Evolutionary conservation across 2,888 invertebrate genomes (phyloP).

Genomic region (Dynastes grantii): DNA sequence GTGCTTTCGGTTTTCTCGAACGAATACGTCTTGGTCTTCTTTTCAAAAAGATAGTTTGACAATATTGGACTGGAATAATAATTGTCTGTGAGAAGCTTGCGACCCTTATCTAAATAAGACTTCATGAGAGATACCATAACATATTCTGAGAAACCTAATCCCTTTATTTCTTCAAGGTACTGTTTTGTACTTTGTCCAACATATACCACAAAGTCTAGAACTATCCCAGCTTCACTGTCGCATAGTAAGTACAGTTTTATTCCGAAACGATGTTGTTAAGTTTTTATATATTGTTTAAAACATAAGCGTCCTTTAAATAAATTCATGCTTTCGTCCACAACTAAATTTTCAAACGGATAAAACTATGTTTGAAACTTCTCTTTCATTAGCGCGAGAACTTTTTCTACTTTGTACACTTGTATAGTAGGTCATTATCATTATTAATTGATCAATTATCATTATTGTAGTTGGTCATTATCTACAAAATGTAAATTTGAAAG

Average conservation of each 20-base stretch:
- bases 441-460: too few relatives aligned
- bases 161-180: neutral
- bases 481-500: conserved; percentile 28
- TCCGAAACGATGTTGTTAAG: neutral
- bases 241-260: neutral
- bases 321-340: neutral
- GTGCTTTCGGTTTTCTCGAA: too few relatives aligned
- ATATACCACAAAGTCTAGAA: neutral
- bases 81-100: conserved; percentile 6
- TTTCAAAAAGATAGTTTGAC: too few relatives aligned
- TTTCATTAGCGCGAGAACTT: conserved; percentile 7
- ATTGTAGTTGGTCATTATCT: neutral
- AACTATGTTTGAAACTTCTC: neutral
- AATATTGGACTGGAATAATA: neutral
- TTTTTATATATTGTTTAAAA: neutral
- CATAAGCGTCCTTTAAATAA: neutral
- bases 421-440: neutral
- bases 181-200: neutral
- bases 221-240: neutral
- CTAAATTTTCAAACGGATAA: conserved; percentile 12
- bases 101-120: neutral
- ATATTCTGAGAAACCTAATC: neutral
- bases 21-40: too few relatives aligned
- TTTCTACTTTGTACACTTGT: neutral
- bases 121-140: neutral